A percentile compares a stretch with the other conserved stretches of the same genome.
These are phyloP conservation scores for Zaprionus taronus DNA, from an alignment of 1,140 invertebrate species.

Conservation along the genomic window DNA sequence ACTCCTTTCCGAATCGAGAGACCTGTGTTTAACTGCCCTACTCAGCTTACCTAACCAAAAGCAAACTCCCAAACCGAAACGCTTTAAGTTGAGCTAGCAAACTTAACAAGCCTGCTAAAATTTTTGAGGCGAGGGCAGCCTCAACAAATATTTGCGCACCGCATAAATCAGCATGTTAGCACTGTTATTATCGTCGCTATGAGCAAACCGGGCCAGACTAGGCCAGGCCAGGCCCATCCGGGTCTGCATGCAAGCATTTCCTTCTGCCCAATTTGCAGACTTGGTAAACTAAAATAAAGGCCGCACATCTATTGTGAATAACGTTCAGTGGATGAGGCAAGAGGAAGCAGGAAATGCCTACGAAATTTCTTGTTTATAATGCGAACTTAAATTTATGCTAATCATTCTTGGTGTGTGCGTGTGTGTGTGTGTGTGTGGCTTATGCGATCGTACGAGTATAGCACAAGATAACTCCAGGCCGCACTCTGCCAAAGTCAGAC, in stretches of 20 bases:
- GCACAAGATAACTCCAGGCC: slow-evolving; percentile 13
- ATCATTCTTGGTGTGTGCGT: slow-evolving; percentile 34
- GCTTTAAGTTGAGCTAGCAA: slow-evolving; percentile 14
- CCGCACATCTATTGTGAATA: slow-evolving; percentile 25
- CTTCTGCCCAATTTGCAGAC: slow-evolving; percentile 44
- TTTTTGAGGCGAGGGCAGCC: slow-evolving; percentile 26
- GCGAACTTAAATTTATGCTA: slow-evolving; percentile 76
- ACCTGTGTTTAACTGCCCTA: background rate
- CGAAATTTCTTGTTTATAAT: slow-evolving; percentile 64
- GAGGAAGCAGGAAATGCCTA: slow-evolving; percentile 39
- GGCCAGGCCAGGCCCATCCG: background rate
- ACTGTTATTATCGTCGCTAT: slow-evolving; percentile 65
- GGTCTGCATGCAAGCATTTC: slow-evolving; percentile 26
- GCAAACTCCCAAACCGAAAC: background rate
- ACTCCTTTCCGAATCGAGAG: background rate
- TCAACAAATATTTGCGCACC: slow-evolving; percentile 65
- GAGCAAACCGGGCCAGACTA: slow-evolving; percentile 25
- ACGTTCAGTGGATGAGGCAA: slow-evolving; percentile 8
- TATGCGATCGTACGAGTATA: slow-evolving; percentile 20
- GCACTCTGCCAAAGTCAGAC: slow-evolving; percentile 6
- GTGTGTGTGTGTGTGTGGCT: background rate
- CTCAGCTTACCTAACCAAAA: background rate
- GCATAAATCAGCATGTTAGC: slow-evolving; percentile 76
- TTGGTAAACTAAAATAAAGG: slow-evolving; percentile 40
- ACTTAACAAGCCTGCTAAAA: slow-evolving; percentile 20